Base-by-base conservation (phyloP, 1,140 invertebrate species). In the Macrobrachium nipponense region DNA sequence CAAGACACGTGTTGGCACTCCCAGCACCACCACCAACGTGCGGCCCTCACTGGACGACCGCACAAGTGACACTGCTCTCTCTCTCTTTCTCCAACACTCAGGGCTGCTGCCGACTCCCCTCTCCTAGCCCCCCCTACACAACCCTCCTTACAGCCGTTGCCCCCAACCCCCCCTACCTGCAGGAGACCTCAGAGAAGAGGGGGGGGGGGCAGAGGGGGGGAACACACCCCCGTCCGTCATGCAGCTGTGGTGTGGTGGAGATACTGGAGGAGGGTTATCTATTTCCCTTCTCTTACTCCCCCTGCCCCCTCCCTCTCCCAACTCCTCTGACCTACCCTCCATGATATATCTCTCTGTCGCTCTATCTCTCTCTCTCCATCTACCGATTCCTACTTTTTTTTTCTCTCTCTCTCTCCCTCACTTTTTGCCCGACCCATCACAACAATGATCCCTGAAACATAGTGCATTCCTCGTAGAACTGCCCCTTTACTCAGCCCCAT, bases 41-140 rank as follows among this genome's bases (percentile, higher is more conserved):
- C 51, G 82, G 68, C 78, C 51, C 51, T 80, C 58, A 66, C 84
- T 27, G 11, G 78, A 86, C 84, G 84, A 80, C 84, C 68, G 61
- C 84, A 80, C 77, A 60, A 86, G 77, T 80, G 77, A 86, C 84
- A 80, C 84, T 86, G 66, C 27, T 44, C 68, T 20, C 20, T 43
- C 82, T 5, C 23, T 68, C 36, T 11, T 17, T 59, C 64, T 6
- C 23, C 70, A 58, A 20, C 64, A 17, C 18, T 61, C 43, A 73
- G 72, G n/a, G 82, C 82, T 64, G 43, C 82, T 51, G 58, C 81
- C n/a, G 80, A 68, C 61, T 36, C 58, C 14, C 4, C 7, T 18
- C 12, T 59, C 51, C 60, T 8, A 1, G 2, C 59, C 43, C 76
- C 76, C 10, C 44, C 18, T 2, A 2, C 78, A 17, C 0, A 5